Base-by-base conservation (phyloP, 35 echinoderm and acorn worm species). In the Lytechinus variegatus region DNA sequence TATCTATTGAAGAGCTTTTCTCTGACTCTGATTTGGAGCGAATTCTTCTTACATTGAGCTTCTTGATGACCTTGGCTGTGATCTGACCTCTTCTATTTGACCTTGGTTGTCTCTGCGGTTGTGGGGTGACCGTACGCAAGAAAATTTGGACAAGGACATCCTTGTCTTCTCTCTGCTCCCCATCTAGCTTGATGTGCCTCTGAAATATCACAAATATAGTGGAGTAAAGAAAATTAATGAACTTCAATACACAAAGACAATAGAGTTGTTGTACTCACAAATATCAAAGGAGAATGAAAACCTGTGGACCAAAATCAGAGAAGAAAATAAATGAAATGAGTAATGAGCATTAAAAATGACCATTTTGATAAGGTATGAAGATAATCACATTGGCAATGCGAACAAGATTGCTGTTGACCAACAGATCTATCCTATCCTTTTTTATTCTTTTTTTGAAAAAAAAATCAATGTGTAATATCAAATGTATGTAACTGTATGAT, bases 161-260 rank as follows among this genome's bases (percentile, higher is more conserved):
- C 56, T 93, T 93, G 54, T 93, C 91, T 93, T 93, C 52, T 53
- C 3, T 53, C 91, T 93, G 91, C 19, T 29, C 52, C 56, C 8
- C 91, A 93, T 93, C 91, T 53, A 93, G n/a, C 54, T 56, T 93
- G 91, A 93, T 93, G n/a, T 56, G 54, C 53, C 91, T 93, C 91
- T 93, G 87, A 71, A 71, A 71, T 13, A 71, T 19, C 12, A 71
- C 5, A 71, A 13, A 19, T 71, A 71, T 1, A 44, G 33, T 44
- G 33, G 33, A 44, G 61, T 21, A 71, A n/a, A 71, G 12, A 71
- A 71, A 19, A 14, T 13, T 14, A 71, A 71, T 19, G 6, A 71
- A 71, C 14, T 19, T 0, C 24, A 21, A 71, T 56, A 11, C 55
- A 8, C 8, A 9, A 56, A 1, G 11, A 56, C 1, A 56, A 56